phyloP scores from a whole-genome alignment of 1,140 invertebrate genomes.

The Drosophila orosa region DNA sequence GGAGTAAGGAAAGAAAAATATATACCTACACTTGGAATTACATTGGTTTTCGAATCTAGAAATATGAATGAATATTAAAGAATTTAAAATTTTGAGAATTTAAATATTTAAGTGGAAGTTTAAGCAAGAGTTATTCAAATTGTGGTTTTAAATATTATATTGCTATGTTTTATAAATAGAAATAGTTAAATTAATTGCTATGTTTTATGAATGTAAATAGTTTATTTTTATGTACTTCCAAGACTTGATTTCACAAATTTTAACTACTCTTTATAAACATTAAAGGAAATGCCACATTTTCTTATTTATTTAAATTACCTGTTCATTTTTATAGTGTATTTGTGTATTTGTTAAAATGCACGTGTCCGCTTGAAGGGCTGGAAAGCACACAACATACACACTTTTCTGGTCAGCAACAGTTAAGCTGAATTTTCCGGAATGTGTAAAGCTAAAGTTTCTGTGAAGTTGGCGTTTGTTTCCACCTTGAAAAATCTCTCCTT shows the following conservation, averaged over 20 bases:
- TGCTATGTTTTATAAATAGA: background rate
- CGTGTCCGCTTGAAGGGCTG: slow-evolving; percentile 11
- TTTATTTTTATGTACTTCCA: background rate
- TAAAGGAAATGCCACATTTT: background rate
- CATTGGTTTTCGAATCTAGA: background rate
- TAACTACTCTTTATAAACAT: too few relatives aligned
- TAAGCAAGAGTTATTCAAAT: too few relatives aligned
- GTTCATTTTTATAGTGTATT: background rate
- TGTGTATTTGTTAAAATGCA: slow-evolving; percentile 22
- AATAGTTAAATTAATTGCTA: background rate
- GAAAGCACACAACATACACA: slow-evolving; percentile 6
- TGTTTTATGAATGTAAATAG: background rate
- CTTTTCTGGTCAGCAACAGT: slow-evolving; percentile 55
- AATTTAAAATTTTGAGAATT: background rate
- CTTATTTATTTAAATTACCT: background rate
- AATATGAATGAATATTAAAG: background rate
- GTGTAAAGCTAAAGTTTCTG: slow-evolving; percentile 20
- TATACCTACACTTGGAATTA: slow-evolving; percentile 1
- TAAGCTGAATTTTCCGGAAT: slow-evolving; percentile 55
- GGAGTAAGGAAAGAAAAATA: background rate
- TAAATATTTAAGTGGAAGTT: background rate
- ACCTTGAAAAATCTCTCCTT: background rate
- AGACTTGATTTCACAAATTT: background rate
- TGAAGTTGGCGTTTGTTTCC: slow-evolving; percentile 17
- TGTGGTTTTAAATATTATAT: background rate